Evolutionary conservation across 2,888 invertebrate species (phyloP).

Genomic region (Eretmocerus hayati): DNA sequence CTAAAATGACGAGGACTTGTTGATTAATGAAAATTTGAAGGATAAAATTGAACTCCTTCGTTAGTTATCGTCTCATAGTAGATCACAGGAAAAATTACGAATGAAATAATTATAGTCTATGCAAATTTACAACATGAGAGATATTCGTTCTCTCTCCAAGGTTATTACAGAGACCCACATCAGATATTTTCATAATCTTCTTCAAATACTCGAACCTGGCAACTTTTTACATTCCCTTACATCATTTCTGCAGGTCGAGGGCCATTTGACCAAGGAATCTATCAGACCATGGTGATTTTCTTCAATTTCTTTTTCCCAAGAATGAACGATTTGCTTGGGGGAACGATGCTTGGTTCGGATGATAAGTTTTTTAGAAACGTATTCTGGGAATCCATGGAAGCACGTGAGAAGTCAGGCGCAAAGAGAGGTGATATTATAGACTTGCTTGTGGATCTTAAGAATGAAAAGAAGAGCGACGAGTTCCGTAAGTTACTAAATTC

Average conservation of each 20-base stretch:
- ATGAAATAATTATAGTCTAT: too few relatives aligned
- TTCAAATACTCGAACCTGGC: too few relatives aligned
- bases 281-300: constrained; percentile 15
- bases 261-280: not conserved
- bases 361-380: constrained; percentile 32
- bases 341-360: constrained; percentile 23
- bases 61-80: too few relatives aligned
- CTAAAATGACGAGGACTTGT: too few relatives aligned
- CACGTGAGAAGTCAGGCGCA: constrained; percentile 25
- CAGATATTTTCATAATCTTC: too few relatives aligned
- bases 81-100: too few relatives aligned
- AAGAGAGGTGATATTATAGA: constrained; percentile 38
- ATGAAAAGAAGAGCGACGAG: constrained; percentile 24
- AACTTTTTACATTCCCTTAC: too few relatives aligned
- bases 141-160: too few relatives aligned
- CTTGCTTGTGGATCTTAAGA: constrained; percentile 31
- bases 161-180: too few relatives aligned
- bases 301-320: constrained; percentile 33
- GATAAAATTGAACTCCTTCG: too few relatives aligned
- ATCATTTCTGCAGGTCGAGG: constrained; percentile 3
- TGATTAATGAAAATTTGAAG: too few relatives aligned
- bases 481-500: constrained; percentile 27
- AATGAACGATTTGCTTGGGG: constrained; percentile 9
- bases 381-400: constrained; percentile 36
- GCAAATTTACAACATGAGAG: too few relatives aligned